Base-by-base conservation (phyloP, 2,113 vertebrate genomes). In the Trinectes maculatus region DNA sequence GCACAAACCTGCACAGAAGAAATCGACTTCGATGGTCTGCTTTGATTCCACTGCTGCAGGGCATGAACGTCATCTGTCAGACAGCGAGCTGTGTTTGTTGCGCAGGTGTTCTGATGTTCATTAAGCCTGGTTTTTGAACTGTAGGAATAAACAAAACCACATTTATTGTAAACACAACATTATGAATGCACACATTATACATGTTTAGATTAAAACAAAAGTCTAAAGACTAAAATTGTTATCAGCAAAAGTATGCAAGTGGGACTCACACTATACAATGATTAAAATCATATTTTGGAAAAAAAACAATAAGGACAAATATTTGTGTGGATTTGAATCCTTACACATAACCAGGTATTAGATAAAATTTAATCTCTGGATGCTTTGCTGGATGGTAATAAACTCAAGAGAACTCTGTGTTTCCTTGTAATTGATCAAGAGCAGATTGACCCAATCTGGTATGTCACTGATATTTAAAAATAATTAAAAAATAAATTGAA, bases 11-110 rank as follows among this genome's bases (percentile, higher is more conserved):
- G 88, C 8, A 87, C 16, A 49, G 84, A 71, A 26, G 67, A 47
- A 19, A 24, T 43, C 2, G 88, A 90, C 28, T 81, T 66, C 2
- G 77, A 19, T 3, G 79, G 56, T 59, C 37, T 47, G 52, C 9
- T 49, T n/a, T 74, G 51, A 75, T 59, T 90, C 93, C 93, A 93
- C 5, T 79, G 85, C 61, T 90, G 89, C 31, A 93, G 68, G 1
- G 36, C 43, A 19, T 85, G 78, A 19, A 93, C 73, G 16, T 55
- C 52, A 6, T 88, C 85, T 16, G 58, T 80, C 65, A 92, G 59
- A 25, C 71, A 88, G 37, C 56, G 49, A 10, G 82, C 49, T 1
- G 85, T 70, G 66, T 81, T 83, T 9, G 84, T 48, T 6, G 78
- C 81, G 68, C 92, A 93, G 54, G 64, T 71, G 4, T 28, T 49